Evolutionary conservation across 1,140 invertebrate species (phyloP), one percentile per base, ranked within the genome.

Genomic region (Paraescarpia echinospica): DNA sequence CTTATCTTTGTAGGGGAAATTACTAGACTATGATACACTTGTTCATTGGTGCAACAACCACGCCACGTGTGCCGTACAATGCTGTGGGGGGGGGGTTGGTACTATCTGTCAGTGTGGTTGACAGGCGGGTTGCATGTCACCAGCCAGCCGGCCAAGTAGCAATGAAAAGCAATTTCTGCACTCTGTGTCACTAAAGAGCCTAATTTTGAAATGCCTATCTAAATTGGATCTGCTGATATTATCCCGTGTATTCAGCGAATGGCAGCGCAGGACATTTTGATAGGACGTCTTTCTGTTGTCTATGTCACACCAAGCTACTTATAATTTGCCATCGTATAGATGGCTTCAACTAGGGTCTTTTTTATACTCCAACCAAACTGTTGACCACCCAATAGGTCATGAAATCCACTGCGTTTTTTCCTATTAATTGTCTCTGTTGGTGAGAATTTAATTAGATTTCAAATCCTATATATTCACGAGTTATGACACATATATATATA

Each of bases 121-220:
- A 77, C 59, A 77, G 27, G 2, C 59, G 4, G 12, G 4, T 77
- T 77, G 59, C 59, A 27, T 77, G 59, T 27, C 59, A 77, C 59
- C 12, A 18, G 14, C 59, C 59, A 77, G 27, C n/a, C n/a, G 41
- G 59, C 59, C 18, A 77, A 2, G 27, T 2, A 77, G 59, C 59
- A 77, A 77, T 77, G 59, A 77, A 77, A 77, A 77, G 59, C 59
- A 77, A 77, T 77, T 77, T 77, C 59, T 77, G 18, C 59, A 77
- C 59, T 31, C 59, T 6, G 59, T 77, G 2, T 77, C 59, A 77
- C 59, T 77, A 77, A 77, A 77, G 59, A 77, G 59, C 59, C 59
- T 77, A 77, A 77, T 77, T 77, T 77, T 77, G 59, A 77, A 77
- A 77, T 77, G 8, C 59, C 59, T 77, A 77, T 77, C 59, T 77